A percentile compares a stretch with the other conserved stretches of the same genome.
phyloP scores from a whole-genome alignment of 1,140 invertebrate genomes.

The Pseudomyrmex sp. region DNA sequence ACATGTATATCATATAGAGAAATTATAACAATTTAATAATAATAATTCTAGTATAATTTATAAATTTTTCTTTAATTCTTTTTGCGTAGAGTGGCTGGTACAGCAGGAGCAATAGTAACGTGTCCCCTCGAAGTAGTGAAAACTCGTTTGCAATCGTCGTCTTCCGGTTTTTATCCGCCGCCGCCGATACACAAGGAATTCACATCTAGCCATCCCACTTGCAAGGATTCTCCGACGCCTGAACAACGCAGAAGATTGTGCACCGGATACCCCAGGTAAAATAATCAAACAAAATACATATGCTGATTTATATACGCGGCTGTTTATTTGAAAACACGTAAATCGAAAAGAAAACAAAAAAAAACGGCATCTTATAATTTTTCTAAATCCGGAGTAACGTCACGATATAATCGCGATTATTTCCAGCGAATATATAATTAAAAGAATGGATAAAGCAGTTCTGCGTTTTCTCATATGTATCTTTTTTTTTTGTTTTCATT shows the following conservation, averaged over 20 bases:
- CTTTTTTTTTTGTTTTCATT: background rate
- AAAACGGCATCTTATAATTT: no score
- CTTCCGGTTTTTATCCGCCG: slow-evolving; percentile 87
- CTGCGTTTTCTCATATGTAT: no score
- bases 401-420: no score
- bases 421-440: no score
- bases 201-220: slow-evolving; percentile 84
- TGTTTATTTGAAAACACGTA: no score
- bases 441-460: no score
- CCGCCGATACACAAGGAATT: slow-evolving; percentile 78
- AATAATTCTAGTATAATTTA: background rate
- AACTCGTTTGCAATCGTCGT: slow-evolving; percentile 97
- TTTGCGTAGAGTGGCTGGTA: slow-evolving; percentile 94
- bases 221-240: slow-evolving; percentile 83
- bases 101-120: slow-evolving; percentile 97
- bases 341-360: no score
- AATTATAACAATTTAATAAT: background rate
- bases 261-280: slow-evolving; percentile 82
- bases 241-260: slow-evolving; percentile 84
- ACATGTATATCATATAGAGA: background rate
- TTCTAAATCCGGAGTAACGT: no score
- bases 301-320: background rate
- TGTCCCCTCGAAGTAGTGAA: slow-evolving; percentile 99
- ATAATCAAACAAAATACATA: background rate
- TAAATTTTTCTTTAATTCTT: slow-evolving; percentile 2